A percentile compares a stretch with the other conserved stretches of the same genome.
Evolutionary conservation across 2,113 vertebrate species (phyloP).

Genomic region (Xenopus borealis): DNA sequence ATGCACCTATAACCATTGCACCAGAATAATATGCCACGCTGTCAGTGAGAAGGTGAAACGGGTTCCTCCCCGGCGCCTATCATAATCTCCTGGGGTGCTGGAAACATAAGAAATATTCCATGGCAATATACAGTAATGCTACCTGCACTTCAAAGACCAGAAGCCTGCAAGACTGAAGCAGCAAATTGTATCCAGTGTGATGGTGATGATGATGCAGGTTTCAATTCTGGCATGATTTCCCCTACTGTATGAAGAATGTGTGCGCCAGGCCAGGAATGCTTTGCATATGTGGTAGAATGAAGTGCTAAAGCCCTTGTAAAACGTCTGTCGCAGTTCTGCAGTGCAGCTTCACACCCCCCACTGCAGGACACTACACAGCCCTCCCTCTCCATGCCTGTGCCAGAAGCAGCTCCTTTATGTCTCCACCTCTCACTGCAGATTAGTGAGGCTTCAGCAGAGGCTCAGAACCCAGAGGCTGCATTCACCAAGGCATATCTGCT

Average conservation of each 20-base stretch:
- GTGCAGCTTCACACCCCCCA: slow-evolving; percentile 34
- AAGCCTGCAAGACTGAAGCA: too few relatives aligned
- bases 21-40: neutral
- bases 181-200: too few relatives aligned
- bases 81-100: neutral
- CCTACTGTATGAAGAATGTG: neutral
- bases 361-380: slow-evolving; percentile 25
- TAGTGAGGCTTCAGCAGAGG: slow-evolving; percentile 36
- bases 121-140: neutral
- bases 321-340: slow-evolving; percentile 40
- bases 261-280: neutral
- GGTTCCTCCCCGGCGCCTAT: neutral
- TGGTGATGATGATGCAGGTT: neutral
- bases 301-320: neutral
- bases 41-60: neutral
- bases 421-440: slow-evolving; percentile 45
- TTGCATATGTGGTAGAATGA: neutral
- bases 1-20: neutral
- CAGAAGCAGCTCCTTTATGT: slow-evolving; percentile 27
- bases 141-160: too few relatives aligned
- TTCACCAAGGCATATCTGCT: slow-evolving; percentile 36
- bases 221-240: neutral
- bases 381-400: slow-evolving; percentile 28
- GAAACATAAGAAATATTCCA: neutral
- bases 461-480: slow-evolving; percentile 24